Evolutionary conservation across 1,140 invertebrate genomes (phyloP).

Genomic region (Tetramorium simillimum): DNA sequence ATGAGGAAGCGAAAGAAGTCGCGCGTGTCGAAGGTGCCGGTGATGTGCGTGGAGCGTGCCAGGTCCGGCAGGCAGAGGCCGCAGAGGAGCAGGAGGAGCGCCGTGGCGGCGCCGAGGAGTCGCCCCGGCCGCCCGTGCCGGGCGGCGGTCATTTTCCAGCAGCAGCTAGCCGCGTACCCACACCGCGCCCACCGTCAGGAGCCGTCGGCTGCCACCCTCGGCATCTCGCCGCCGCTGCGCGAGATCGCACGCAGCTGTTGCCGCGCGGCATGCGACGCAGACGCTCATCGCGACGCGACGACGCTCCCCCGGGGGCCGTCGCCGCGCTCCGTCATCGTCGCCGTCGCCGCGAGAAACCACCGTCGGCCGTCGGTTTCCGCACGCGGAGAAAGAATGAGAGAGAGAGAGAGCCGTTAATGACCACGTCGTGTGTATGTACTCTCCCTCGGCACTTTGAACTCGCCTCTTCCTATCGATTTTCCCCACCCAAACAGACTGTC

Average conservation of each 20-base stretch:
- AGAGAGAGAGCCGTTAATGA: slow-evolving; percentile 38
- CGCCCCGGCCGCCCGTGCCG: slow-evolving; percentile 26
- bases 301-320: background rate
- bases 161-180: too few relatives aligned
- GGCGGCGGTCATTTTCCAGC: background rate
- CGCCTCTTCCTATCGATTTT: slow-evolving; percentile 79
- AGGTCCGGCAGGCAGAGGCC: slow-evolving; percentile 56
- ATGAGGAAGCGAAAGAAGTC: slow-evolving; percentile 96
- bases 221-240: slow-evolving; percentile 13
- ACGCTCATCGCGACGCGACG: slow-evolving; percentile 14
- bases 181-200: slow-evolving; percentile 15
- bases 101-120: slow-evolving; percentile 11
- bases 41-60: slow-evolving; percentile 85
- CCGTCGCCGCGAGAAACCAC: slow-evolving; percentile 24
- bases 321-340: background rate
- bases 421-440: slow-evolving; percentile 18
- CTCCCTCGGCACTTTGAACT: slow-evolving; percentile 66
- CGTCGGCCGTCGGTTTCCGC: slow-evolving; percentile 5
- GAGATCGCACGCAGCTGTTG: slow-evolving; percentile 24
- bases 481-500: slow-evolving; percentile 71
- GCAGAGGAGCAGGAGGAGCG: slow-evolving; percentile 48
- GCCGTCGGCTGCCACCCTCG: slow-evolving; percentile 11
- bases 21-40: slow-evolving; percentile 88
- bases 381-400: slow-evolving; percentile 15
- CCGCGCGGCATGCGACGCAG: background rate